These are phyloP conservation scores for Euspilapteryx auroguttella DNA, from an alignment of 2,888 invertebrate genomes.

Conservation along the genomic window DNA sequence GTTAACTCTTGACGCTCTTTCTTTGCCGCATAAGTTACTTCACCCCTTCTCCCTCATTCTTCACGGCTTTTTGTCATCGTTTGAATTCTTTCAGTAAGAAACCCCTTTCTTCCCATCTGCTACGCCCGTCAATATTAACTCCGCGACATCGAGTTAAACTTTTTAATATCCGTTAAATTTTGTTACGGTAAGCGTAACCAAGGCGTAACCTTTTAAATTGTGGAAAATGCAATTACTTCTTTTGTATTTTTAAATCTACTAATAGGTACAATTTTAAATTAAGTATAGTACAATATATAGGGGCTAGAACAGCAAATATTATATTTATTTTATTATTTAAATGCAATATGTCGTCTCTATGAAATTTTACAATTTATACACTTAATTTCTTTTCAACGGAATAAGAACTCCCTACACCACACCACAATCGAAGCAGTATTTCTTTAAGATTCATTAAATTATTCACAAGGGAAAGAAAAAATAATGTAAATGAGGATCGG, in stretches of 20 bases:
- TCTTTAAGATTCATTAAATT: constrained; percentile 54
- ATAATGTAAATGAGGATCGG: constrained; percentile 48
- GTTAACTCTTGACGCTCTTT: constrained; percentile 53
- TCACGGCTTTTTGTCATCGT: constrained; percentile 61
- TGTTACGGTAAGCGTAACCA: constrained; percentile 44
- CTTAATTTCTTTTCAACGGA: no score
- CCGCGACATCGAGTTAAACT: constrained; percentile 47
- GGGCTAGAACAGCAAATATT: constrained; percentile 6
- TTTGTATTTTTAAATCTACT: constrained; percentile 4
- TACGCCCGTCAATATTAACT: constrained; percentile 63
- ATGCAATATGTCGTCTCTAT: no score
- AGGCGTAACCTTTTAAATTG: constrained; percentile 33
- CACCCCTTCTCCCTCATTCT: constrained; percentile 49
- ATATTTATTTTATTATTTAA: no score
- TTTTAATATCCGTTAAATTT: constrained; percentile 62
- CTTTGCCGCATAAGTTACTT: constrained; percentile 61
- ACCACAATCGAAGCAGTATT: constrained; percentile 27
- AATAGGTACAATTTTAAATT: no score
- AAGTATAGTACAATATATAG: no score
- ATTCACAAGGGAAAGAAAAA: constrained; percentile 53
- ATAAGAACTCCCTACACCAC: no score
- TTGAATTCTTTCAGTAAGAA: constrained; percentile 51
- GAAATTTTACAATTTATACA: no score
- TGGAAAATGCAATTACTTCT: constrained; percentile 11
- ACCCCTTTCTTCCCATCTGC: constrained; percentile 55